phyloP scores from a whole-genome alignment of 64 coral and sea anemone genomes.

The Actinia tenebrosa region DNA sequence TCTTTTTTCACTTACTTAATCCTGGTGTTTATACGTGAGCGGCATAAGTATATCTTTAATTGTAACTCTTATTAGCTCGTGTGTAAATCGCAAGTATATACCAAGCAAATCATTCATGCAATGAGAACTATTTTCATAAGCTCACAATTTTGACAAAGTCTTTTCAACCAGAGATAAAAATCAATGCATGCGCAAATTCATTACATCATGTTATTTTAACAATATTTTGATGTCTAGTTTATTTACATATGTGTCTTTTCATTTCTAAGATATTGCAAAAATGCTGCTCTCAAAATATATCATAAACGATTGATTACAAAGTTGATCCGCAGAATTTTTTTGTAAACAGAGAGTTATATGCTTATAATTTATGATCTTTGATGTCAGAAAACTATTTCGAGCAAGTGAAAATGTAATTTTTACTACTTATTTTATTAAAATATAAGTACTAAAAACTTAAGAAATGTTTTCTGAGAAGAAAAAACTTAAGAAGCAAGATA shows the following conservation, averaged over 20 bases:
- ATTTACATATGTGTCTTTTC: not conserved
- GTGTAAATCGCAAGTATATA: not conserved
- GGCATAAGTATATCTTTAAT: not conserved
- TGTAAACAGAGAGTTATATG: too few relatives aligned
- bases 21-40: not conserved
- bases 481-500: too few relatives aligned
- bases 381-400: too few relatives aligned
- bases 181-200: not conserved
- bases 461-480: too few relatives aligned
- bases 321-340: too few relatives aligned
- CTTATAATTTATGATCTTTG: too few relatives aligned
- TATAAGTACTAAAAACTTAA: too few relatives aligned
- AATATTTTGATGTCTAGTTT: not conserved
- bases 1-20: not conserved
- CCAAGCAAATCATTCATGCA: not conserved
- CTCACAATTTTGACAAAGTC: not conserved
- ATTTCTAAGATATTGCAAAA: slow-evolving; percentile 3
- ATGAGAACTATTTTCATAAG: too few relatives aligned
- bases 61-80: not conserved
- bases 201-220: not conserved
- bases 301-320: too few relatives aligned
- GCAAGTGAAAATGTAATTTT: too few relatives aligned
- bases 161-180: not conserved
- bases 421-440: too few relatives aligned
- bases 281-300: not conserved